Evolutionary conservation across 1,140 invertebrate genomes (phyloP), one percentile per base, ranked within the genome.

Genomic region (Drosophila ohnishii): DNA sequence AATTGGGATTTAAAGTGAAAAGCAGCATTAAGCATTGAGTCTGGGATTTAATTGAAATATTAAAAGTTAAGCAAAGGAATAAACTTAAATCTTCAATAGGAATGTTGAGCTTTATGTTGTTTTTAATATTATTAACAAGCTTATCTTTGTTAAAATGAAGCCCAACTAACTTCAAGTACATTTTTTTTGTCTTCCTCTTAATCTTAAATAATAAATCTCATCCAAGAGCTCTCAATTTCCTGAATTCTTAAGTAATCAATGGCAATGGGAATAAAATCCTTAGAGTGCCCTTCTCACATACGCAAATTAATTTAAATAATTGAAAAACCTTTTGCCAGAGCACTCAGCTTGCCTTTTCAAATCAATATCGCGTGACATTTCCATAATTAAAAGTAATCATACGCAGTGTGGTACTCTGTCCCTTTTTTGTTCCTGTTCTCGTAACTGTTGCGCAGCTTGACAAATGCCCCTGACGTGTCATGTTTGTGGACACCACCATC

Each of bases 331-430:
- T 28, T 11, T 9, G 6, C 6, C 37, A 13, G 35, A 19, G 19
- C 28, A 53, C 47, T 67, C 35, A 50, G 25, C 19, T 61, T n/a
- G 1, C n/a, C 1, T 9, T 30, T 25, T 34, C 10, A 16, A 42
- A 60, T 42, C 37, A 39, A 57, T n/a, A 62, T 32, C 14, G 9
- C 22, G 2, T 30, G 25, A 48, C 16, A 48, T 63, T 62, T 32
- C 6, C 63, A 48, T 62, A 66, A 69, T 66, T 40, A 65, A 65
- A 42, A 42, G 35, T 19, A 67, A 42, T 30, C 25, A 63, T 42
- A 42, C 37, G 56, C 60, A 65, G 44, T 16, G 61, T 48, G 11
- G 7, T 13, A 14, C 55, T n/a, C 8, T 3, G 0, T 25, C 7
- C n/a, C 1, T 14, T 22, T 34, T 50, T 25, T 32, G 11, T 28